Evolutionary conservation across 2,113 vertebrate genomes (phyloP), one percentile per base, ranked within the genome.

Genomic region (Forbesichthys agassizii): DNA sequence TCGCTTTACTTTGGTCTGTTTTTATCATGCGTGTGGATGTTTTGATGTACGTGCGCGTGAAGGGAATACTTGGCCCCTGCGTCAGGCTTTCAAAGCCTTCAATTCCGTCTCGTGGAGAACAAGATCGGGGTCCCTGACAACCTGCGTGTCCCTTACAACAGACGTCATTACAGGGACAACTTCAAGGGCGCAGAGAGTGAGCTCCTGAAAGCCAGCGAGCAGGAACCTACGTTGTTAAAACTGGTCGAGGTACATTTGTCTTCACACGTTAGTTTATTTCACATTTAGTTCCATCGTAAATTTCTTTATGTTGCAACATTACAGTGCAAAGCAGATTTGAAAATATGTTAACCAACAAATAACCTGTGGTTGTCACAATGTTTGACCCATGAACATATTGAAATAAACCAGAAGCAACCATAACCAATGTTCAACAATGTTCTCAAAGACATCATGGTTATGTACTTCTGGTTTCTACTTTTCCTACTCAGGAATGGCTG

Each of bases 31-130:
- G 27, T 27, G 27, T 56, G 11, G 61, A 9, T 46, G 51, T 53
- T 59, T 63, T 4, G 74, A 3, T 74, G 56, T 51, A 7, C 48
- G 46, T 54, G 49, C 66, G n/a, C 63, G 48, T 48, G 66, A 74
- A 98, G 98, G 83, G 95, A 97, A 52, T 93, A 98, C 80, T 84
- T 99, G 64, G 79, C 92, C 54, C 92, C 95, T 11, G 97, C 97
- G 9, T 99, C 98, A 0, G 98, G 98, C 61, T 99, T 98, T 81
- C 97, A 99, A 83, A 99, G 97, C 65, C 88, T 99, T 63, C 98
- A 99, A 77, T 99, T 99, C 71, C 94, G 97, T 14, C 82, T 99
- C 14, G 61, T 99, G 47, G 98, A 99, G 80, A 99, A 98, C 88
- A 98, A 98, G 86, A 96, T 98, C 12, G 98, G 98, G 1, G 94